Conservation (phyloP, 2,797 vertebrate genomes). For the Acipenser ruthenus region DNA sequence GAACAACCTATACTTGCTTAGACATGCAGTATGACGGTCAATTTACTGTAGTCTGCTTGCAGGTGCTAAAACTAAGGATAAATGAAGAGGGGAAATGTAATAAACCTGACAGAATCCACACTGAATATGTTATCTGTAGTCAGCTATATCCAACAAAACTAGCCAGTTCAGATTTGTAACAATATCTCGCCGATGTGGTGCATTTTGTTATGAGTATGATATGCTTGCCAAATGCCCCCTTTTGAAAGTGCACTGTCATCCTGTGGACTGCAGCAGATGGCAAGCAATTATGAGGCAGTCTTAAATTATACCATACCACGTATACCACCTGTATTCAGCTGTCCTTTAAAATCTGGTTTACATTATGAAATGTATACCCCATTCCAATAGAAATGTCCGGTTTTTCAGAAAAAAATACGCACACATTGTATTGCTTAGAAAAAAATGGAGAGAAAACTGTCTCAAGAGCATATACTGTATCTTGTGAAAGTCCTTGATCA, state of each 20-base stretch:
- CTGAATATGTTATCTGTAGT: background rate
- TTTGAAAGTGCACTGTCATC: background rate
- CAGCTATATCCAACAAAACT: too few relatives aligned
- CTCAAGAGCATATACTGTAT: too few relatives aligned
- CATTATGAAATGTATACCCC: too few relatives aligned
- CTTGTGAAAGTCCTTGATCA: too few relatives aligned
- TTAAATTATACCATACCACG: too few relatives aligned
- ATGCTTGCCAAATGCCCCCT: background rate
- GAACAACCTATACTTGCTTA: constrained; percentile 52
- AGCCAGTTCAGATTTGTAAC: too few relatives aligned
- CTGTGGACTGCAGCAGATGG: background rate
- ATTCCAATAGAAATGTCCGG: too few relatives aligned
- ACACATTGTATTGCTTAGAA: too few relatives aligned
- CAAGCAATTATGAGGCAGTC: background rate
- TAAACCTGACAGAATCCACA: background rate
- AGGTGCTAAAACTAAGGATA: constrained; percentile 16
- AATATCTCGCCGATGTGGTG: background rate
- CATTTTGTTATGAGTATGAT: background rate
- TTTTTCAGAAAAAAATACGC: too few relatives aligned
- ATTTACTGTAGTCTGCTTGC: constrained; percentile 58
- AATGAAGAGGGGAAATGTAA: background rate
- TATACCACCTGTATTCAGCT: too few relatives aligned
- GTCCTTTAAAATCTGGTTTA: too few relatives aligned
- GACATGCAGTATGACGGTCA: constrained; percentile 48
- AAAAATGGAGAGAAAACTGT: too few relatives aligned